These are phyloP conservation scores for Rhogogaster chlorosoma DNA, from an alignment of 2,888 invertebrate genomes.

Conservation along the genomic window DNA sequence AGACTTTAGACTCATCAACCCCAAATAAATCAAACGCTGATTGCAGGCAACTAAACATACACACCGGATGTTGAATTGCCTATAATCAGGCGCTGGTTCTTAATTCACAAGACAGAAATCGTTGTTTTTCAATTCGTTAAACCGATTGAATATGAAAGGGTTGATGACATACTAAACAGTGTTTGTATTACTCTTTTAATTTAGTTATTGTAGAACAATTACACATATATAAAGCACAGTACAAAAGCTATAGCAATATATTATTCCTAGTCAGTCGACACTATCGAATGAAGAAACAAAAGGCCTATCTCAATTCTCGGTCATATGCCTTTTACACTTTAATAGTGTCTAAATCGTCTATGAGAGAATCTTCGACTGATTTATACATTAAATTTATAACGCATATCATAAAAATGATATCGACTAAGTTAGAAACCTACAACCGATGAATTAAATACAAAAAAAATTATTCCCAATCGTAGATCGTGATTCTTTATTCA, in stretches of 20 bases:
- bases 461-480: not conserved
- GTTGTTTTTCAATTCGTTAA: not conserved
- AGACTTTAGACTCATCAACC: not conserved
- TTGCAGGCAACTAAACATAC: not conserved
- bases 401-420: not conserved
- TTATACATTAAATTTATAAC: not conserved
- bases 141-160: not conserved
- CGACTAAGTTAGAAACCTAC: not conserved
- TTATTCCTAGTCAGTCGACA: conserved; percentile 38
- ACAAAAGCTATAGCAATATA: conserved; percentile 18
- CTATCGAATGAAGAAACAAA: conserved; percentile 1
- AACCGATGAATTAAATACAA: not conserved
- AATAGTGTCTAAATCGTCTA: not conserved
- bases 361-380: not conserved
- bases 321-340: not conserved
- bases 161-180: not conserved
- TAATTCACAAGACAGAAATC: not conserved
- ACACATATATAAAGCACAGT: not conserved
- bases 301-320: not conserved
- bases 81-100: not conserved
- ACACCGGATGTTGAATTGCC: not conserved
- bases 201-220: not conserved
- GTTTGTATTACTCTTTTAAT: conserved; percentile 11
- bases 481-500: not conserved
- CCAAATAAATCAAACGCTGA: not conserved